Evolutionary conservation across 2,888 invertebrate species (phyloP).

Genomic region (Ectemnius lituratus): DNA sequence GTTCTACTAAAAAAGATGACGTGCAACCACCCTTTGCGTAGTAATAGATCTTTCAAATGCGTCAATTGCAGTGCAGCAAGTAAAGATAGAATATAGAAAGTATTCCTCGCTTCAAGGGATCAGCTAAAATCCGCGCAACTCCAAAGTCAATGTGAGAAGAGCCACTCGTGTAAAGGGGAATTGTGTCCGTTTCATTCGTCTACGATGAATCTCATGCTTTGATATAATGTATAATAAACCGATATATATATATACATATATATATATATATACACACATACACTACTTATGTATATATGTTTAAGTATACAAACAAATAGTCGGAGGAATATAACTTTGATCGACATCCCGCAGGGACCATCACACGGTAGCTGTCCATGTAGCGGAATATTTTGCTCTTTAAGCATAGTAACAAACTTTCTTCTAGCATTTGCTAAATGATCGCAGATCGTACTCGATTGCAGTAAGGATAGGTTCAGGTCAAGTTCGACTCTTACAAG

Average conservation of each 20-base stretch:
- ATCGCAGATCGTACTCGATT: no score
- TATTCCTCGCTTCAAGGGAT: slow-evolving; percentile 27
- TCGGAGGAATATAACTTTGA: slow-evolving; percentile 39
- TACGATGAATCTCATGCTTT: slow-evolving; percentile 36
- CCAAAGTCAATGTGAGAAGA: slow-evolving; percentile 7
- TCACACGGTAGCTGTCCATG: slow-evolving; percentile 50
- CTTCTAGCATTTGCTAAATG: background rate
- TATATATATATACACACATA: background rate
- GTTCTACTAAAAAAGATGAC: no score
- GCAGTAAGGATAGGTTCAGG: background rate
- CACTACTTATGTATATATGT: no score
- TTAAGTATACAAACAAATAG: slow-evolving; percentile 17
- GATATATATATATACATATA: background rate
- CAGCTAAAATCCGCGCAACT: background rate
- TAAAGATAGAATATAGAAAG: slow-evolving; percentile 14
- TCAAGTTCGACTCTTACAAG: background rate
- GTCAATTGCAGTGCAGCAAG: slow-evolving; percentile 27
- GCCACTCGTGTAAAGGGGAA: background rate
- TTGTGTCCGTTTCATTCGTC: slow-evolving; percentile 18
- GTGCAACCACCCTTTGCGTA: no score
- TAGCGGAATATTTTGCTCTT: slow-evolving; percentile 26
- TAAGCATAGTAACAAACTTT: background rate
- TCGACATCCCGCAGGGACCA: slow-evolving; percentile 69
- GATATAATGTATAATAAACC: slow-evolving; percentile 33
- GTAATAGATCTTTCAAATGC: slow-evolving; percentile 5